Percentiles rank a stretch among this genome's conserved stretches.
phyloP scores from a whole-genome alignment of 2,113 vertebrate genomes.

The Asarcornis scutulata region DNA sequence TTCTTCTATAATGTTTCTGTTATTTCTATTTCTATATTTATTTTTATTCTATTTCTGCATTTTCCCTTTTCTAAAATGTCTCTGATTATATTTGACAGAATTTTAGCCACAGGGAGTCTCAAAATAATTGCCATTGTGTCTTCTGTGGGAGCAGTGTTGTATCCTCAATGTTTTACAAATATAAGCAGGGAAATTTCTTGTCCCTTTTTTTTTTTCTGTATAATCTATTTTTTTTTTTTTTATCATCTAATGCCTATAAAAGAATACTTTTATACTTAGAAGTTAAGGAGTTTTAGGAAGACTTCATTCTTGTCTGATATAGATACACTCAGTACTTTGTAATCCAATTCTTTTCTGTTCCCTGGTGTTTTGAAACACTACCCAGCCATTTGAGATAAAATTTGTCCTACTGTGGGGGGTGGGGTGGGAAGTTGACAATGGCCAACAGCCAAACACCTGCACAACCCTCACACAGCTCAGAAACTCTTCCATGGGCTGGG shows the following conservation, averaged over 20 bases:
- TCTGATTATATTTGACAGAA: not conserved
- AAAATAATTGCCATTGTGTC: not conserved
- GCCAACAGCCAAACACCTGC: not conserved
- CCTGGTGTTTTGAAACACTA: not conserved
- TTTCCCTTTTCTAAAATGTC: not conserved
- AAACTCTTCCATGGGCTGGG: fast-evolving
- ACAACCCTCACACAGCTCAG: not conserved
- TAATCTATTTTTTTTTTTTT: not conserved
- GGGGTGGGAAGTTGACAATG: not conserved
- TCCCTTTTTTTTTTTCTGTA: not conserved
- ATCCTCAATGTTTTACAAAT: not conserved
- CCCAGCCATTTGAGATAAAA: not conserved
- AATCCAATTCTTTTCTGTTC: not conserved
- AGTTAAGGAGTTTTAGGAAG: not conserved
- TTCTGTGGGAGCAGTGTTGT: not conserved
- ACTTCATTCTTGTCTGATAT: not conserved
- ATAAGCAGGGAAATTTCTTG: not conserved
- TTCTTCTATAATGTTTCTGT: too few species aligned
- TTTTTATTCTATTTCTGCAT: not conserved
- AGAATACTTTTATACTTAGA: not conserved
- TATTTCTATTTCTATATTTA: too few species aligned
- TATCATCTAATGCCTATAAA: not conserved
- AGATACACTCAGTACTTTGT: not conserved
- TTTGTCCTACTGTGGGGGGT: not conserved
- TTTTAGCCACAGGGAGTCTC: not conserved